A percentile compares a stretch with the other conserved stretches of the same genome.
Conservation (phyloP, 2,113 vertebrate species). For the Salvator merianae region DNA sequence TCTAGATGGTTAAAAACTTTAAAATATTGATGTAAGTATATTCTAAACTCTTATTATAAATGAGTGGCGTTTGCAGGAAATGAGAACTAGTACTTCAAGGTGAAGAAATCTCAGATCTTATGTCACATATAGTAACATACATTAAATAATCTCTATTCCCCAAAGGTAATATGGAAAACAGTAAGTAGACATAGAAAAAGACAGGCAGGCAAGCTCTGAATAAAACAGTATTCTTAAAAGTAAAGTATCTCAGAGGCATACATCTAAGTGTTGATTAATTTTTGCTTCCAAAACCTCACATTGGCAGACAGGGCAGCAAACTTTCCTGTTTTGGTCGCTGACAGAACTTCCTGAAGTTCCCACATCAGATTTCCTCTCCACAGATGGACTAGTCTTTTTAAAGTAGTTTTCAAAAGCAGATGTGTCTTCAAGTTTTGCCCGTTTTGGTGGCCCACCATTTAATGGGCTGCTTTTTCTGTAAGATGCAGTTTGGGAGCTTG, state of each 20-base stretch:
- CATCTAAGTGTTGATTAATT: slow-evolving; percentile 91
- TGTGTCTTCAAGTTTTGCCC: slow-evolving; percentile 62
- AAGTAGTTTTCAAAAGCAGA: slow-evolving; percentile 65
- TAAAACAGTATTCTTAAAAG: background rate
- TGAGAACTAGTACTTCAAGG: background rate
- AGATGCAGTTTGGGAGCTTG: background rate
- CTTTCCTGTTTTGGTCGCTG: slow-evolving; percentile 52
- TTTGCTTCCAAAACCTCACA: slow-evolving; percentile 75
- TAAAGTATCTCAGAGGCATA: slow-evolving; percentile 74
- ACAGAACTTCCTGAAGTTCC: background rate
- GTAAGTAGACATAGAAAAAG: background rate
- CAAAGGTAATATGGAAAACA: background rate
- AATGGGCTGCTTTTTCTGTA: slow-evolving; percentile 15
- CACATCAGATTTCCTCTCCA: background rate
- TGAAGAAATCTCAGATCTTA: background rate
- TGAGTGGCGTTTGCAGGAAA: background rate
- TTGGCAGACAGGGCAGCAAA: slow-evolving; percentile 88
- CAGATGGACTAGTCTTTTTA: slow-evolving; percentile 1
- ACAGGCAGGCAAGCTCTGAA: slow-evolving; percentile 36
- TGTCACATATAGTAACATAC: background rate
- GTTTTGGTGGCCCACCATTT: slow-evolving; percentile 20
- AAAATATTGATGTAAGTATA: background rate
- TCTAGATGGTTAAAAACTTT: background rate
- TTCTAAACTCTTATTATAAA: background rate
- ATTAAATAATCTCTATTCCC: background rate